Percentiles rank a stretch among this genome's conserved stretches.
phyloP scores from a whole-genome alignment of 2,888 invertebrate genomes.

The Prenolepis imparis region DNA sequence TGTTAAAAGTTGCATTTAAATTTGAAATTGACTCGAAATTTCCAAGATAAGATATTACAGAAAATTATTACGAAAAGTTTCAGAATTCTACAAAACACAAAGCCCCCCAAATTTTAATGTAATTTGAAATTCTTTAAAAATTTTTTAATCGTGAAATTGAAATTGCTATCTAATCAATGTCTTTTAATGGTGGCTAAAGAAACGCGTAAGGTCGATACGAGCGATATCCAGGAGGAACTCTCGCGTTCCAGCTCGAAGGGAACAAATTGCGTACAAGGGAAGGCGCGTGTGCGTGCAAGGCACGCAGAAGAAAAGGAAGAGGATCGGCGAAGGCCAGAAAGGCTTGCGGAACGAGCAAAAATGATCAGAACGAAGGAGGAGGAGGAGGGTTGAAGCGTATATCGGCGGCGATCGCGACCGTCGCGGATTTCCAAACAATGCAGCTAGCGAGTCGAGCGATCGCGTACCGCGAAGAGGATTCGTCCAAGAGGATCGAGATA shows the following conservation, averaged over 20 bases:
- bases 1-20: background rate
- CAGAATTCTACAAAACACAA: background rate
- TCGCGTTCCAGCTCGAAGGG: conserved; percentile 75
- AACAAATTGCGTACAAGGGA: conserved; percentile 83
- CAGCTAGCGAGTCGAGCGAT: conserved; percentile 50
- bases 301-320: conserved; percentile 73
- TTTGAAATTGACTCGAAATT: background rate
- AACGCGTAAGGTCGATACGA: background rate
- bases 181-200: background rate
- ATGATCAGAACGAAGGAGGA: conserved; percentile 61
- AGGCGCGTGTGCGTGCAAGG: conserved; percentile 68
- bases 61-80: background rate
- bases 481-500: conserved; percentile 29
- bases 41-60: background rate
- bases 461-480: conserved; percentile 1
- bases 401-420: conserved; percentile 78
- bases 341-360: conserved; percentile 75
- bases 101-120: background rate
- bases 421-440: conserved; percentile 85
- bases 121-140: background rate
- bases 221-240: conserved; percentile 46
- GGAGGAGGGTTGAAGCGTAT: conserved; percentile 63
- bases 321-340: conserved; percentile 50
- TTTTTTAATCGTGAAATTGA: background rate
- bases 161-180: background rate